Percentiles rank a stretch among this genome's conserved stretches.
These are phyloP conservation scores for Gouania willdenowi DNA, from an alignment of 2,797 vertebrate genomes.

Conservation along the genomic window DNA sequence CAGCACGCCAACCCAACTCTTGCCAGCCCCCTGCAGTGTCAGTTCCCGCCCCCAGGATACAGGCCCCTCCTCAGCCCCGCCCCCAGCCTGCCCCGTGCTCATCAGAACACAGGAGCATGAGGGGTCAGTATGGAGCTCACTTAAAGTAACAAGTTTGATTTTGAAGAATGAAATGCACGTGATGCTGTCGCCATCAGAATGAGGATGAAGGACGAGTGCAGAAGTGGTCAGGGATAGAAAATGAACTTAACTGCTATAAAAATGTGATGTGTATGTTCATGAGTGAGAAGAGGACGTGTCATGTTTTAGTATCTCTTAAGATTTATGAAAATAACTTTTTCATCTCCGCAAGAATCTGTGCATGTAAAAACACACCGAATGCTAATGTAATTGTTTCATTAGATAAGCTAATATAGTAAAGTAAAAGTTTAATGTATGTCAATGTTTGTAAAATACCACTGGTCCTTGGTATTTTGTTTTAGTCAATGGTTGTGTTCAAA, in stretches of 20 bases:
- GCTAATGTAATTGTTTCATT: no score
- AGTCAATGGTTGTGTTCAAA: no score
- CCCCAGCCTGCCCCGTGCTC: conserved; percentile 39
- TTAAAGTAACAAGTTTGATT: conserved; percentile 25
- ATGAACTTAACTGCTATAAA: conserved; percentile 11
- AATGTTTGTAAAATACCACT: no score
- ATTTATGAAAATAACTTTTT: no score
- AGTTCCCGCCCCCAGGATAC: conserved; percentile 68
- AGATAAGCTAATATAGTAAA: no score
- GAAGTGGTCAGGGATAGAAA: conserved; percentile 19
- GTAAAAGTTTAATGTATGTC: no score
- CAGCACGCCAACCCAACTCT: conserved; percentile 86
- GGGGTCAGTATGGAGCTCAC: conserved; percentile 48
- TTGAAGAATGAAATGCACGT: conserved; percentile 32
- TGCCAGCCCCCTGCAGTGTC: conserved; percentile 75
- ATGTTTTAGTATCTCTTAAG: no score
- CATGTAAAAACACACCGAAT: no score
- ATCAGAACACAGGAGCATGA: conserved; percentile 32
- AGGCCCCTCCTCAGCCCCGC: conserved; percentile 67
- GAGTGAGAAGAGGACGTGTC: conserved; percentile 13
- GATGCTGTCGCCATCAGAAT: conserved; percentile 13
- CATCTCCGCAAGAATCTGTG: no score
- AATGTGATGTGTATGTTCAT: conserved; percentile 35
- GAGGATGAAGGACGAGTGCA: conserved; percentile 40
- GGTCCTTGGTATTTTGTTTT: no score